phyloP scores from a whole-genome alignment of 2,113 vertebrate genomes.

The Thalassoma bifasciatum region DNA sequence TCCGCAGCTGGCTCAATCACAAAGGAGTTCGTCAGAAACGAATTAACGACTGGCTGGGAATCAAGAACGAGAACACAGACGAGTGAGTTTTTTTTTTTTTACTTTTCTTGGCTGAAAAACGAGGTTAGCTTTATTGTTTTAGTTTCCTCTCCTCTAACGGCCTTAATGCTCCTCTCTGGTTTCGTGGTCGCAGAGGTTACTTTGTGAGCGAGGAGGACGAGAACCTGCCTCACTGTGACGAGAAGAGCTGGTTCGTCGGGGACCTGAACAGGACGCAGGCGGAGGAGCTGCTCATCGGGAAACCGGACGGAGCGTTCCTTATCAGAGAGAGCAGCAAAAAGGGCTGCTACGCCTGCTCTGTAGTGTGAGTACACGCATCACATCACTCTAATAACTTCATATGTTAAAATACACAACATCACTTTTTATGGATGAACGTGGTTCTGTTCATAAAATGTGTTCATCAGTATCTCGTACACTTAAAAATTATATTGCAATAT shows the following conservation, averaged over 20 bases:
- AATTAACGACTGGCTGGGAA: slow-evolving; percentile 96
- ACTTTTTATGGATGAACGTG: too few species aligned
- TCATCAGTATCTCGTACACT: too few species aligned
- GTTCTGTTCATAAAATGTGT: too few species aligned
- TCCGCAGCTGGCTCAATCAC: slow-evolving; percentile 94
- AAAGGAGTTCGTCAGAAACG: slow-evolving; percentile 97
- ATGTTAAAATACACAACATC: too few species aligned
- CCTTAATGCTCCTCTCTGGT: neutral
- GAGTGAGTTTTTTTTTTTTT: slow-evolving; percentile 86
- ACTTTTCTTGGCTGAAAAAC: too few species aligned
- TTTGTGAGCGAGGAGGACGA: slow-evolving; percentile 94
- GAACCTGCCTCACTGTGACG: slow-evolving; percentile 92
- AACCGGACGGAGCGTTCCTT: slow-evolving; percentile 93
- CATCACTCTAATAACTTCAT: too few species aligned
- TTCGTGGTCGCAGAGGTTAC: slow-evolving; percentile 83
- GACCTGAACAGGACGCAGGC: slow-evolving; percentile 92
- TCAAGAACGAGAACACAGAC: slow-evolving; percentile 92
- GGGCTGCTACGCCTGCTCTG: slow-evolving; percentile 98
- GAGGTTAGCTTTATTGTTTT: too few species aligned
- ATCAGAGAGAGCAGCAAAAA: slow-evolving; percentile 98
- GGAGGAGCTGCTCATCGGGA: slow-evolving; percentile 93
- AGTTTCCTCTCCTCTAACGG: too few species aligned
- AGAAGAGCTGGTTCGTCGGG: slow-evolving; percentile 98
- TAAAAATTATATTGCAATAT: too few species aligned
- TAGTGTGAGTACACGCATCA: slow-evolving; percentile 89